These are phyloP conservation scores for Bostrychus sinensis DNA, from an alignment of 2,113 vertebrate species.

Conservation along the genomic window DNA sequence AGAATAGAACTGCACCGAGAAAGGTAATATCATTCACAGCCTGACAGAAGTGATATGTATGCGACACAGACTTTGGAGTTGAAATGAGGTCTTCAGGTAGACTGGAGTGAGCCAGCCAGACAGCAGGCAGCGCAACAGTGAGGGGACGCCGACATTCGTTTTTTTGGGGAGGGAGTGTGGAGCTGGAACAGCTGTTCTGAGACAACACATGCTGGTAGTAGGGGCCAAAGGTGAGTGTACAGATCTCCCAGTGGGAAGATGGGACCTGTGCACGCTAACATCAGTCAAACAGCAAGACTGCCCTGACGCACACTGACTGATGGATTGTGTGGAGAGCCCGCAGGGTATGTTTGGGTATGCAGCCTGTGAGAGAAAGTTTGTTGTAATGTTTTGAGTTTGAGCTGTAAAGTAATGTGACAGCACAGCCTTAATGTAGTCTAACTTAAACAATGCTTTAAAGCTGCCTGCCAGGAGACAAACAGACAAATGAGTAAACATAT, in stretches of 20 bases:
- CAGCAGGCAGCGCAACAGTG: conserved; percentile 29
- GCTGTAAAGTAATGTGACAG: no score
- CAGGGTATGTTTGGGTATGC: conserved; percentile 17
- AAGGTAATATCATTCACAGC: background rate
- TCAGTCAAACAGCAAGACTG: conserved; percentile 10
- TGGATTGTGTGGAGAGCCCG: conserved; percentile 14
- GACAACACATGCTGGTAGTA: conserved; percentile 40
- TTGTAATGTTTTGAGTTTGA: no score
- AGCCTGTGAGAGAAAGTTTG: no score
- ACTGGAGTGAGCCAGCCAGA: conserved; percentile 7
- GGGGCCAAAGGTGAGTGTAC: conserved; percentile 46
- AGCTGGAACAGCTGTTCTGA: conserved; percentile 58
- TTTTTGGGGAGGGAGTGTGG: conserved; percentile 33
- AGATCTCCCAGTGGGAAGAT: conserved; percentile 33
- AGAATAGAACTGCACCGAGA: background rate
- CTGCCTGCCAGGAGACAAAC: no score
- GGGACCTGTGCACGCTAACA: conserved; percentile 9
- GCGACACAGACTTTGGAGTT: background rate
- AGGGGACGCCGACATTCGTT: conserved; percentile 35
- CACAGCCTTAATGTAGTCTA: no score
- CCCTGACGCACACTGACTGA: conserved; percentile 1
- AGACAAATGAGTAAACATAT: no score
- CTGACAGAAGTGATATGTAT: background rate
- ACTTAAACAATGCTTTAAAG: no score
- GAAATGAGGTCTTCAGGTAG: background rate